phyloP scores from a whole-genome alignment of 2,113 vertebrate genomes.

The Perccottus glenii region DNA sequence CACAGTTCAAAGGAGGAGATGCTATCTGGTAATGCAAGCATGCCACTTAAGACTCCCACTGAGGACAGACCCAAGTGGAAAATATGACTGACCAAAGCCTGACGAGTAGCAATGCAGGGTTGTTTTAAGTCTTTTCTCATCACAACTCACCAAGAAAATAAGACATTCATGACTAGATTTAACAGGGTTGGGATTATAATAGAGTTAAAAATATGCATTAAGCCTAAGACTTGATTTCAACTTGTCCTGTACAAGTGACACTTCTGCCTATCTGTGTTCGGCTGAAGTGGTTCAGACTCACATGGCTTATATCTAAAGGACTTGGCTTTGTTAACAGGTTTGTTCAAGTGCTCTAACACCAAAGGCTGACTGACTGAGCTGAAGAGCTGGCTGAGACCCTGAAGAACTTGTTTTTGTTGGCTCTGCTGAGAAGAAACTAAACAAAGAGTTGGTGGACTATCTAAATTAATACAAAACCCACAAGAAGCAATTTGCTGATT shows the following conservation, averaged over 20 bases:
- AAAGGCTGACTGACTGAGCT: constrained; percentile 14
- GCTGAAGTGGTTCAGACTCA: constrained; percentile 47
- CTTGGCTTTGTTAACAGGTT: constrained; percentile 65
- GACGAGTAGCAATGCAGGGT: neutral
- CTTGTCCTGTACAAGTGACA: neutral
- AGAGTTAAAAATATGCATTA: no score
- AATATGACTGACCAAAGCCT: neutral
- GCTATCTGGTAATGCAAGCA: constrained; percentile 50
- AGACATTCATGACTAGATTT: no score
- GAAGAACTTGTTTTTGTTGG: constrained; percentile 36
- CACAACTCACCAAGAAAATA: neutral
- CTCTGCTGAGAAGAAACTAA: neutral
- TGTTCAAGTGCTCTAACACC: constrained; percentile 60
- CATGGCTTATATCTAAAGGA: constrained; percentile 64
- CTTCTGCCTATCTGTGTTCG: constrained; percentile 30
- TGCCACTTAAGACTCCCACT: constrained; percentile 39
- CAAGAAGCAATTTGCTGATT: neutral
- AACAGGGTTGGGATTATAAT: no score
- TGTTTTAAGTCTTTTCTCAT: neutral
- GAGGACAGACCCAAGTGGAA: constrained; percentile 23
- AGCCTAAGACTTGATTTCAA: neutral
- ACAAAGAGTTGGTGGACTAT: neutral
- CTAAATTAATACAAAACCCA: constrained; percentile 11
- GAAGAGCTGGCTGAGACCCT: constrained; percentile 41
- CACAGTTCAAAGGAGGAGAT: constrained; percentile 56